phyloP scores from a whole-genome alignment of 2,888 invertebrate species.

The Eupithecia insigniata region DNA sequence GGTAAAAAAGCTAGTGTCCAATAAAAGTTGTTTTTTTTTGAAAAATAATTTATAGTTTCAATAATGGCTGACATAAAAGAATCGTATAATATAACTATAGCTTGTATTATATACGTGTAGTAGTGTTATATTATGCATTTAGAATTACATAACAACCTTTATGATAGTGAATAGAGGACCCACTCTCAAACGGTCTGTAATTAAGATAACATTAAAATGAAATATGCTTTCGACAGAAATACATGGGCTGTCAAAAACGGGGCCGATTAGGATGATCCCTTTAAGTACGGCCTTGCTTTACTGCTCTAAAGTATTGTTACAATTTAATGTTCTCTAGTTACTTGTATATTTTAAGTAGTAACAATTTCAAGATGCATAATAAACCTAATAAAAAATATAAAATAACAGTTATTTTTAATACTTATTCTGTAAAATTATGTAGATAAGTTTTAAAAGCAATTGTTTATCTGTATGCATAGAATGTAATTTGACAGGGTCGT shows the following conservation, averaged over 20 bases:
- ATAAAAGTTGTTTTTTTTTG: not conserved
- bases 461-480: constrained; percentile 31
- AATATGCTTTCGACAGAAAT: constrained; percentile 10
- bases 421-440: constrained; percentile 4
- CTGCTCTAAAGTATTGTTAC: constrained; percentile 8
- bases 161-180: constrained; percentile 66
- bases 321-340: constrained; percentile 38
- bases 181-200: constrained; percentile 50
- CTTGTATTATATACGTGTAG: constrained; percentile 75
- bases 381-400: constrained; percentile 45
- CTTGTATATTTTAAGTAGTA: constrained; percentile 64
- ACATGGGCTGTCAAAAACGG: constrained; percentile 10
- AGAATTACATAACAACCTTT: constrained; percentile 73
- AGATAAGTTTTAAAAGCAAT: constrained; percentile 25
- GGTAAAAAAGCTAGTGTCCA: not conserved
- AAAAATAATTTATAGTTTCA: constrained; percentile 19
- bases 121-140: constrained; percentile 76
- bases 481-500: constrained; percentile 24
- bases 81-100: constrained; percentile 77
- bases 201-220: constrained; percentile 48
- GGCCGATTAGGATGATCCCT: constrained; percentile 22
- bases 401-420: constrained; percentile 28
- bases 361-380: constrained; percentile 72
- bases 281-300: constrained; percentile 22
- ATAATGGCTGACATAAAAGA: constrained; percentile 66